Base-by-base conservation (phyloP, 2,888 invertebrate genomes). In the Agonopterix subpropinquella region DNA sequence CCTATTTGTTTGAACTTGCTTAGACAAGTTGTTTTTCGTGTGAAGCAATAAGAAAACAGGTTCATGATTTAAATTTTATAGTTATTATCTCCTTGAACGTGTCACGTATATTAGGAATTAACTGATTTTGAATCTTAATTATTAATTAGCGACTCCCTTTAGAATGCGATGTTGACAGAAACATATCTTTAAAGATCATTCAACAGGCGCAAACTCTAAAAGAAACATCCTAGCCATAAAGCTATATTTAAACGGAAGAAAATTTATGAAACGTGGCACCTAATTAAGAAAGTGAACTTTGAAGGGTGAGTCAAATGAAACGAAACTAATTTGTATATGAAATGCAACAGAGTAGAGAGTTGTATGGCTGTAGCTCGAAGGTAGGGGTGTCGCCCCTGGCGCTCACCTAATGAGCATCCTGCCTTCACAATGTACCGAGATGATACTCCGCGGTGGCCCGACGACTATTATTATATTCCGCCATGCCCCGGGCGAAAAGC, bases 391-490 rank as follows among this genome's bases (percentile, higher is more conserved):
- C 62, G 76, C 85, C 84, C 63, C 69, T 66, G 83, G 86, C 82
- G 75, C 65, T 77, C 80, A 80, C 80, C 86, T 87, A 87, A 87
- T 86, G 86, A 87, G 86, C 86, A 81, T 87, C 86, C 86, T 83
- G 86, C 77, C 72, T 68, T 77, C 83, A 85, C 84, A 86, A 85
- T 86, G 80, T 85, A 80, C 80, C 61, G 77, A 80, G 82, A 80
- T 81, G 80, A 78, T 82, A 83, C 77, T 80, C 75, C 73, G 76
- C 71, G 72, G 77, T 72, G 72, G 67, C 77, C 74, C 75, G 74
- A 75, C 81, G 72, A 80, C 78, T 80, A 80, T 85, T 85, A 85
- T 85, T 81, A 82, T 85, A 85, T 83, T 77, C 75, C 70, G 68
- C 73, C 77, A 69, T 70, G 71, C 70, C 59, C 59, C 56, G 72